Base-by-base conservation (phyloP, 1,140 invertebrate species). In the Tyrophagus putrescentiae region DNA sequence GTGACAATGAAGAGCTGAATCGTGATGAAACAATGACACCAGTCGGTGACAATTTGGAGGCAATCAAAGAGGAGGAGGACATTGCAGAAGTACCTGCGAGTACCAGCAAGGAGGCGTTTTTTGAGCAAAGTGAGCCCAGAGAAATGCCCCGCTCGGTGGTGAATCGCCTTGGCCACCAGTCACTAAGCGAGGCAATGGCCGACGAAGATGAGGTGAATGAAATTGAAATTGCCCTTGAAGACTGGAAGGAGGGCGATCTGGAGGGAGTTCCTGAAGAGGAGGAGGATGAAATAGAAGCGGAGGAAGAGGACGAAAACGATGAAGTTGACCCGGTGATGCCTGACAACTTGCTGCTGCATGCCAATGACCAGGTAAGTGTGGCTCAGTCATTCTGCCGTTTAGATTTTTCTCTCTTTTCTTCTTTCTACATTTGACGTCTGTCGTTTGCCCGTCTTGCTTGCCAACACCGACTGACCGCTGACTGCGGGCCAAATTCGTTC, bases 181-280 rank as follows among this genome's bases (percentile, higher is more conserved):
- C 50, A 6, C 5, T 9, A 6, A 6, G 23, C 23, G 52, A 54
- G 32, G 52, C 11, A 11, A 1, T 27, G 13, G 52, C 13, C 13
- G 52, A 54, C 25, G 52, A 54, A 11, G 52, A 54, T 11, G 52
- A 54, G 27, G 25, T 54, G 9, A 27, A 27, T 33, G 52, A 54
- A 16, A 54, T 54, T 54, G 52, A 54, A 25, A 27, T 54, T 54
- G 52, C 52, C 32, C 27, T 54, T 3, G 52, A 54, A 33, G 52
- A 54, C 6, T 48, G 45, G n/a, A n/a, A 48, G 21, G 45, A 18
- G 23, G 45, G 45, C 45, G 45, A 54, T 33, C 39, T 54, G 13
- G 25, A 21, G 11, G 52, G 39, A 25, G 13, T 27, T n/a, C n/a
- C n/a, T 11, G 52, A 54, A 54, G 52, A 54, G 9, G 52, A 54